Conservation (phyloP, 2,113 vertebrate genomes). For the Amphiprion ocellaris region DNA sequence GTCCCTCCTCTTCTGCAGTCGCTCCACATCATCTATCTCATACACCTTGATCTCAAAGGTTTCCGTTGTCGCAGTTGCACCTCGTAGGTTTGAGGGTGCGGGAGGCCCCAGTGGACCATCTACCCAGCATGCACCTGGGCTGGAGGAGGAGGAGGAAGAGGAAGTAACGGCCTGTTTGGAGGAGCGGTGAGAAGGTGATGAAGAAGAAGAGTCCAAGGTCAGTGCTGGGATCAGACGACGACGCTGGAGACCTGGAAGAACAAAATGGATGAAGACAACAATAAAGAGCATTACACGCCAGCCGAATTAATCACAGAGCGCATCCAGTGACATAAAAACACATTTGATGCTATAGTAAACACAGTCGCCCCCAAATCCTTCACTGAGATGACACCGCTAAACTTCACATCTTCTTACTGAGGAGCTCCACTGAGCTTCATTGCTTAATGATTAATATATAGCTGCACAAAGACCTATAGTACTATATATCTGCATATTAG, state of each 20-base stretch:
- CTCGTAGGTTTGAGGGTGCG: slow-evolving; percentile 78
- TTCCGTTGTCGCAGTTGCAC: slow-evolving; percentile 80
- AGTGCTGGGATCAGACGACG: slow-evolving; percentile 92
- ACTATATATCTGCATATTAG: no score
- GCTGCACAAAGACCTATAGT: no score
- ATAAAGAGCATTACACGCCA: not conserved
- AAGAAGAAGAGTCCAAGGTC: slow-evolving; percentile 88
- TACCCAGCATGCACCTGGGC: slow-evolving; percentile 93
- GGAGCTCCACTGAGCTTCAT: no score
- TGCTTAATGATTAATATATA: no score
- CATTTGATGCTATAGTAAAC: not conserved
- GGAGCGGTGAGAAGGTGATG: slow-evolving; percentile 86
- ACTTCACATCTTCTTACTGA: no score
- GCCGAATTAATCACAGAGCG: not conserved
- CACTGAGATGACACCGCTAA: no score
- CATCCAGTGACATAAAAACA: not conserved
- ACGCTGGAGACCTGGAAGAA: slow-evolving; percentile 90
- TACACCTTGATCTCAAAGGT: slow-evolving; percentile 99
- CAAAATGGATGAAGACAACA: not conserved
- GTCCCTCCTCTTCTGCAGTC: slow-evolving; percentile 90
- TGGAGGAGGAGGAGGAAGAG: slow-evolving; percentile 86
- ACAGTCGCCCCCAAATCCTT: not conserved
- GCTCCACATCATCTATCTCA: slow-evolving; percentile 97
- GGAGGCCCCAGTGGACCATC: slow-evolving; percentile 91
- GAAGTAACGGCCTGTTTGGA: slow-evolving; percentile 89